Percentiles rank a stretch among this genome's conserved stretches.
These are phyloP conservation scores for Eristalinus sepulchralis DNA, from an alignment of 2,888 invertebrate species.

Conservation along the genomic window DNA sequence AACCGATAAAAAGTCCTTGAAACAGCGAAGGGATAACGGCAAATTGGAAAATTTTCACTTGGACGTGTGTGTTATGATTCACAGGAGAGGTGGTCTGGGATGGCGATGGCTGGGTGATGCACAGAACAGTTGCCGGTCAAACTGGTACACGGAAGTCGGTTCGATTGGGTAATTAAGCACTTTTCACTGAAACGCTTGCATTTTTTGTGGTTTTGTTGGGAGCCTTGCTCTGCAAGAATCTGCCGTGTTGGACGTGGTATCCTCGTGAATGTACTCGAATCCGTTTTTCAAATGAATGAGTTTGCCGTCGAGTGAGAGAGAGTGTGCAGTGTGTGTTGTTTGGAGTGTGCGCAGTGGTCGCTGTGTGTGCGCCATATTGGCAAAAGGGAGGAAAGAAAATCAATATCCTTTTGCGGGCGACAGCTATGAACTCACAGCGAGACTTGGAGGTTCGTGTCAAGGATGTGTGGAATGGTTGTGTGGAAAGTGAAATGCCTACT, in stretches of 20 bases:
- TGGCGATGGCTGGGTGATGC: not conserved
- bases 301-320: slow-evolving; percentile 47
- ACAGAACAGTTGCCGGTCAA: slow-evolving; percentile 1
- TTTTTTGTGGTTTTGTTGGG: slow-evolving; percentile 18
- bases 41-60: slow-evolving; percentile 25
- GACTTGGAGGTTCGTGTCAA: not conserved
- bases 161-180: slow-evolving; percentile 34
- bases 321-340: slow-evolving; percentile 34
- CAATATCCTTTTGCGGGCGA: slow-evolving; percentile 37
- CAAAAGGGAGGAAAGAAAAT: slow-evolving; percentile 50
- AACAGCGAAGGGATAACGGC: not conserved
- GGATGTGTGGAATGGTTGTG: not conserved
- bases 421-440: not conserved
- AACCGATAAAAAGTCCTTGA: slow-evolving; percentile 60
- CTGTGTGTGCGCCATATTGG: slow-evolving; percentile 34
- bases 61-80: slow-evolving; percentile 43
- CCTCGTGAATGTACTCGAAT: slow-evolving; percentile 64
- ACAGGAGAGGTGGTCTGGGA: slow-evolving; percentile 4
- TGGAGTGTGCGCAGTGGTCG: slow-evolving; percentile 42
- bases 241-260: slow-evolving; percentile 52
- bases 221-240: slow-evolving; percentile 29
- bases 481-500: not conserved
- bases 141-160: not conserved
- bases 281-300: slow-evolving; percentile 67
- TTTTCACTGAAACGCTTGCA: slow-evolving; percentile 47